A percentile compares a stretch with the other conserved stretches of the same genome.
Evolutionary conservation across 2,888 invertebrate genomes (phyloP).

Genomic region (Escarpia spicata): DNA sequence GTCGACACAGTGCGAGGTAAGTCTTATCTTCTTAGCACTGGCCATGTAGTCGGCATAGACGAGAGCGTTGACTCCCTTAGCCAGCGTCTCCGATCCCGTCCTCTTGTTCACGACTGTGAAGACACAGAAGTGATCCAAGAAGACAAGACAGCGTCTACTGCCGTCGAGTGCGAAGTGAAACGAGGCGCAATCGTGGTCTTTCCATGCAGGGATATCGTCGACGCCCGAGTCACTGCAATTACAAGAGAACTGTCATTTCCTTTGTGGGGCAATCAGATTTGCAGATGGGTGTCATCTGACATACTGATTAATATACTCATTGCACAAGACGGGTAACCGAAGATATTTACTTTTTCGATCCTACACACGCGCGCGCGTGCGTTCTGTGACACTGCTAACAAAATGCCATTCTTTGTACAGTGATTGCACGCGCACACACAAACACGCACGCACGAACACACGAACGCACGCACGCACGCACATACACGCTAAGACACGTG

Average conservation of each 20-base stretch:
- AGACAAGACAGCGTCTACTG: background rate
- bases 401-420: background rate
- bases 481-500: too few species aligned
- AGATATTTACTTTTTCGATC: background rate
- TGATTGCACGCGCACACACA: too few species aligned
- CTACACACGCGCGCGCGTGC: background rate
- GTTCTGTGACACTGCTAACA: background rate
- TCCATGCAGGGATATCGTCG: background rate
- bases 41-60: background rate
- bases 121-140: conserved; percentile 12
- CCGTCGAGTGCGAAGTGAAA: background rate
- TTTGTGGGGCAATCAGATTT: background rate
- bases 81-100: conserved; percentile 2
- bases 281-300: background rate
- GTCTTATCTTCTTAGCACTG: background rate
- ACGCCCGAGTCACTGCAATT: background rate
- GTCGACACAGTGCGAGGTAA: background rate
- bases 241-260: background rate
- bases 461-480: too few species aligned
- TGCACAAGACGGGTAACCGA: background rate
- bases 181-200: background rate
- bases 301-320: too few species aligned
- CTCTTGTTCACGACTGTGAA: background rate
- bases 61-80: background rate
- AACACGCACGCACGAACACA: too few species aligned